Conservation (phyloP, 2,888 invertebrate genomes). For the Dione juno region DNA sequence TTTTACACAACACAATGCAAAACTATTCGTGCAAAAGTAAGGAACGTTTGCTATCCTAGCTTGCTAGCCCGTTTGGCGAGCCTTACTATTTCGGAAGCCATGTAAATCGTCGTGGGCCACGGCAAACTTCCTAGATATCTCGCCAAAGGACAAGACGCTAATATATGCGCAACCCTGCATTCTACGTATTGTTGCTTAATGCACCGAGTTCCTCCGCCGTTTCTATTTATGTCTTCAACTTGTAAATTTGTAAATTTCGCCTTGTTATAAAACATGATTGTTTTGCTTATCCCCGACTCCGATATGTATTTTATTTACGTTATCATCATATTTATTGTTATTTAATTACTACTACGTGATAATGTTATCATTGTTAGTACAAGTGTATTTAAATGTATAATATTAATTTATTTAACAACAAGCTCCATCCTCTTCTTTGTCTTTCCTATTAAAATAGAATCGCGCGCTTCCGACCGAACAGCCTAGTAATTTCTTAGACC, state of each 20-base stretch:
- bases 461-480: slow-evolving; percentile 64
- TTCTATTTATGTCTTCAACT: slow-evolving; percentile 69
- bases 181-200: slow-evolving; percentile 78
- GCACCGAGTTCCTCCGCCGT: slow-evolving; percentile 70
- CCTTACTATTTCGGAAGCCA: slow-evolving; percentile 77
- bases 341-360: background rate
- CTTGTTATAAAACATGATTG: slow-evolving; percentile 49
- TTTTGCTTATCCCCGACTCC: slow-evolving; percentile 33
- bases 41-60: slow-evolving; percentile 43
- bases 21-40: slow-evolving; percentile 46
- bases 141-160: slow-evolving; percentile 81
- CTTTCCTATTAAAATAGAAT: slow-evolving; percentile 71
- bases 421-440: slow-evolving; percentile 73
- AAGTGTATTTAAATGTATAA: background rate
- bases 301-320: background rate
- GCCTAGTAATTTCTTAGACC: slow-evolving; percentile 72
- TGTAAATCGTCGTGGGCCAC: slow-evolving; percentile 77
- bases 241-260: slow-evolving; percentile 56
- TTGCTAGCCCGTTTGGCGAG: slow-evolving; percentile 60
- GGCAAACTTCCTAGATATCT: slow-evolving; percentile 78
- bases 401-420: slow-evolving; percentile 56
- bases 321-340: background rate
- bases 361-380: background rate
- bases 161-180: slow-evolving; percentile 80
- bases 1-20: slow-evolving; percentile 41